Conservation (phyloP, 2,113 vertebrate genomes). For the Heterotis niloticus region DNA sequence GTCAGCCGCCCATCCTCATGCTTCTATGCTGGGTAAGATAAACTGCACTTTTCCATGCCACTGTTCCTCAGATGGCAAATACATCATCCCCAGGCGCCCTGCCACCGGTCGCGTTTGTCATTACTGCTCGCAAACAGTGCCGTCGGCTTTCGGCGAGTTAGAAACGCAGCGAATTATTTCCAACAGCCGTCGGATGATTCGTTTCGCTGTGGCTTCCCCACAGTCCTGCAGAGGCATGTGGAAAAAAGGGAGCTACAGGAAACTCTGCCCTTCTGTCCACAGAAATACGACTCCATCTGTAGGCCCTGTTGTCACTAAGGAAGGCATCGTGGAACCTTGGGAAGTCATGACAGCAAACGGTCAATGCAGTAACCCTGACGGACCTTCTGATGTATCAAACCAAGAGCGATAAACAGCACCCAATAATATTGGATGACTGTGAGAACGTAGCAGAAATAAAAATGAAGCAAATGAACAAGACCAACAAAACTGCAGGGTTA, state of each 20-base stretch:
- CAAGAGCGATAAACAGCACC: too few species aligned
- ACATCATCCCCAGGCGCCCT: not conserved
- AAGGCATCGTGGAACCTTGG: too few species aligned
- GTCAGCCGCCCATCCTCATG: not conserved
- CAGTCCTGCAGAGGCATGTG: not conserved
- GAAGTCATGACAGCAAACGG: too few species aligned
- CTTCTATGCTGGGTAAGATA: not conserved
- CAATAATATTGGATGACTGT: too few species aligned
- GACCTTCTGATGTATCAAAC: too few species aligned
- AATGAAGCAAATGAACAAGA: too few species aligned
- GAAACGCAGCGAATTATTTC: not conserved
- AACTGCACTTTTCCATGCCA: not conserved
- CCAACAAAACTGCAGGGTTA: not conserved
- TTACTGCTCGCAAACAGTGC: not conserved
- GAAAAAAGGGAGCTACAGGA: too few species aligned
- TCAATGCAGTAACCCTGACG: too few species aligned
- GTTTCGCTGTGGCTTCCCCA: not conserved
- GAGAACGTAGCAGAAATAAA: too few species aligned
- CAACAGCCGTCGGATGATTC: not conserved
- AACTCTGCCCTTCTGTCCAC: not conserved
- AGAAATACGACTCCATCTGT: not conserved
- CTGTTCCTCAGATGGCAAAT: not conserved
- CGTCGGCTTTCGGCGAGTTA: not conserved
- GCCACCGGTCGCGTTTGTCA: not conserved
- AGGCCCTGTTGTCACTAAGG: not conserved